Evolutionary conservation across 2,113 vertebrate genomes (phyloP), one percentile per base, ranked within the genome.

Genomic region (Phalacrocorax aristotelis): DNA sequence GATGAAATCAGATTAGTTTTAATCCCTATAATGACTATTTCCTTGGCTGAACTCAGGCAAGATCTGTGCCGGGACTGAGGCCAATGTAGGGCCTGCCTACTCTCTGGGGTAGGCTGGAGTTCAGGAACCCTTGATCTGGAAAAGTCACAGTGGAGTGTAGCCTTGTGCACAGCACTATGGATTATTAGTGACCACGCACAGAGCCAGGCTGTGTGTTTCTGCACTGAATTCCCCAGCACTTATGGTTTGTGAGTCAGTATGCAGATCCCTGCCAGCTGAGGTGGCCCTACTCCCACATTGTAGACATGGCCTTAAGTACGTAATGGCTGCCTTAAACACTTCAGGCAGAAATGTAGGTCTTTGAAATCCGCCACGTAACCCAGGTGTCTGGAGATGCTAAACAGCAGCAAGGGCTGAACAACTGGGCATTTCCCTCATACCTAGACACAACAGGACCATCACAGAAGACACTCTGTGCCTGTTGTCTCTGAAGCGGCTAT

Each of bases 1-100:
- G 79, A 88, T 94, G 36, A 96, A 96, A 90, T 83, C 82, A 88
- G 82, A 92, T 95, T 95, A 32, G 38, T 94, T 94, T 94, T 96
- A 94, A 94, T 96, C 68, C 70, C 49, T n/a, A 27, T 66, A 88
- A 96, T 83, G 68, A 92, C 51, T 54, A 5, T 83, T 91, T 92
- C 79, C 68, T 95, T 95, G 82, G 62, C 93, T 86, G 85, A 96
- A 81, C 75, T 90, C 58, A 26, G 66, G 82, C 49, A 74, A 70
- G 46, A 86, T 69, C 66, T 2, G 0, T 72, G 27, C 62, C 70
- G 71, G 78, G 71, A 74, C 46, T 46, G 51, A 83, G 58, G 85
- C 85, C 92, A 88, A 90, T 80, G 32, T 54, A 76, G 66, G 52
- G 25, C 40, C 58, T 90, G 74, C 57, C 70, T 61, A 0, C 36